These are phyloP conservation scores for Menidia beryllina DNA, from an alignment of 2,113 vertebrate genomes.

Conservation along the genomic window DNA sequence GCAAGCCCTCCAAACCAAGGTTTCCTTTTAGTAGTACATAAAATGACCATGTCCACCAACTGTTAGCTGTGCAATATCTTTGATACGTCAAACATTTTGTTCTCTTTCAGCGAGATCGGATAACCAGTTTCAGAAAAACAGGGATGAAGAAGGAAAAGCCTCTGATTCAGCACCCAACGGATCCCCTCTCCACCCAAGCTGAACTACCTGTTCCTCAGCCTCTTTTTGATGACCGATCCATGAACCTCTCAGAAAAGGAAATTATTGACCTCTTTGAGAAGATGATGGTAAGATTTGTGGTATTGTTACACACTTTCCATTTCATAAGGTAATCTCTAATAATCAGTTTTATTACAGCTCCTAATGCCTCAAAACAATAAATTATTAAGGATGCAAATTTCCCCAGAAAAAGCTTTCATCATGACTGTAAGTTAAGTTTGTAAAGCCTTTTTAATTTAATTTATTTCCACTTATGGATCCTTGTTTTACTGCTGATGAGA, in stretches of 20 bases:
- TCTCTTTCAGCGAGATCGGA: constrained; percentile 91
- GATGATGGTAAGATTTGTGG: constrained; percentile 93
- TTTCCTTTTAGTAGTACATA: constrained; percentile 2
- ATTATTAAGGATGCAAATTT: constrained; percentile 17
- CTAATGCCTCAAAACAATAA: constrained; percentile 7
- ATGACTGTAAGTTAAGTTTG: not conserved
- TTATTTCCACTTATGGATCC: not conserved
- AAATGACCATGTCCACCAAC: not conserved
- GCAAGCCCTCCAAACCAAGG: not conserved
- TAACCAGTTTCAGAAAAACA: constrained; percentile 95
- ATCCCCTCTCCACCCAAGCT: constrained; percentile 83
- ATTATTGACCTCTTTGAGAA: constrained; percentile 98
- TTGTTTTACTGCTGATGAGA: constrained; percentile 39
- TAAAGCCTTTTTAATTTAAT: constrained; percentile 11
- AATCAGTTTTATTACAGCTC: constrained; percentile 21
- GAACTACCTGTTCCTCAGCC: constrained; percentile 92
- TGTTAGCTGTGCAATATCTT: not conserved
- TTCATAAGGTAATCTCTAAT: not conserved
- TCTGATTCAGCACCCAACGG: constrained; percentile 94
- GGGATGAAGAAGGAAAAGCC: constrained; percentile 92
- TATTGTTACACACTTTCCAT: not conserved
- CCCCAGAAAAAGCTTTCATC: constrained; percentile 4
- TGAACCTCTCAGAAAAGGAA: constrained; percentile 97
- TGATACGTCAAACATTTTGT: constrained; percentile 52
- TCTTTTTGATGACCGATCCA: constrained; percentile 90